Conservation (phyloP, 2,113 vertebrate species). For the Morone chrysops region DNA sequence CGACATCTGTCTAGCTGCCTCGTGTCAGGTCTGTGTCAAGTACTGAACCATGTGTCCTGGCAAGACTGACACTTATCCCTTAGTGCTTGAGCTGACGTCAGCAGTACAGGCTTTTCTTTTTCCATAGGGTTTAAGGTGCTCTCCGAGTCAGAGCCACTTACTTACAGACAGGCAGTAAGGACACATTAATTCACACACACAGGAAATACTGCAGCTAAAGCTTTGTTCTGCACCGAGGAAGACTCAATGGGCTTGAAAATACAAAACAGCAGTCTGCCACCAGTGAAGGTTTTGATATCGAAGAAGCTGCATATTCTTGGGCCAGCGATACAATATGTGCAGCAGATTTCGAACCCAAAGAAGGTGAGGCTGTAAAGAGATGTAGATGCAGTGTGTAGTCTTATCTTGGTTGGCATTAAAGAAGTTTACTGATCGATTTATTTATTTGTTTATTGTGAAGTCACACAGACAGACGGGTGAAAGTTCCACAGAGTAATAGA, state of each 20-base stretch:
- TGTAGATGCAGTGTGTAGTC: neutral
- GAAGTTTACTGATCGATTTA: neutral
- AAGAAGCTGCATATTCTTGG: conserved; percentile 79
- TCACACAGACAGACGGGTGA: neutral
- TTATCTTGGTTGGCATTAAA: neutral
- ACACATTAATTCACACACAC: neutral
- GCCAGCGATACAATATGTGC: conserved; percentile 70
- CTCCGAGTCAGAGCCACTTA: conserved; percentile 46
- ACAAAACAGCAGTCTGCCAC: conserved; percentile 50
- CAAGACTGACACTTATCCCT: conserved; percentile 48
- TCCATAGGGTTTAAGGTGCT: conserved; percentile 61
- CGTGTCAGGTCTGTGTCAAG: neutral
- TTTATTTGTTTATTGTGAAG: neutral
- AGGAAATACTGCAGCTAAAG: conserved; percentile 1
- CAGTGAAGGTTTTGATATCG: conserved; percentile 73
- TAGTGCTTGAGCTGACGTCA: conserved; percentile 58
- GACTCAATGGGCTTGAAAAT: conserved; percentile 77
- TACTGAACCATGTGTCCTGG: conserved; percentile 25
- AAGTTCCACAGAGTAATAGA: neutral
- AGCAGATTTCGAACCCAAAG: conserved; percentile 61
- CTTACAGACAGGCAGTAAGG: conserved; percentile 4
- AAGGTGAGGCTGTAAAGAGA: conserved; percentile 69
- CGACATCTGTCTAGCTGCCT: conserved; percentile 42
- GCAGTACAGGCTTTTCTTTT: conserved; percentile 65
- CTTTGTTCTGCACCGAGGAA: neutral